Evolutionary conservation across 2,797 vertebrate species (phyloP).

Genomic region (Chromis chromis): DNA sequence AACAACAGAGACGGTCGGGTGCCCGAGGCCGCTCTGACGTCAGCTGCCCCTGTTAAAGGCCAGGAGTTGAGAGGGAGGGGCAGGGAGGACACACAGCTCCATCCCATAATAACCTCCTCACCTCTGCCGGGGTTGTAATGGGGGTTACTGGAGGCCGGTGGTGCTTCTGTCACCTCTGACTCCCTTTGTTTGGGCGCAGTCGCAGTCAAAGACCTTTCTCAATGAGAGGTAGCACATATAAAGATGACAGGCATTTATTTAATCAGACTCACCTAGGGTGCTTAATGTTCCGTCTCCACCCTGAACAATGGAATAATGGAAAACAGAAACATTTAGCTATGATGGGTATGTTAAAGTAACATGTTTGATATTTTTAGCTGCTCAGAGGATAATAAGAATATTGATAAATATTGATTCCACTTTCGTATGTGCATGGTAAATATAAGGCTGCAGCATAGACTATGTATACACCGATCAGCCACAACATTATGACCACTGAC

Average conservation of each 20-base stretch:
- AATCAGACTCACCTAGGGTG: background rate
- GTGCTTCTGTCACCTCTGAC: conserved; percentile 11
- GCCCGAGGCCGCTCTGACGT: conserved; percentile 52
- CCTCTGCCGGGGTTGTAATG: conserved; percentile 30
- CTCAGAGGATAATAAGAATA: too few species aligned
- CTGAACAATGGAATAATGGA: too few species aligned
- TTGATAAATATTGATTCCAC: too few species aligned
- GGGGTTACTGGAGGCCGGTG: conserved; percentile 4
- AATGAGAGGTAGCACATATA: background rate
- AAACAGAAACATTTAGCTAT: too few species aligned
- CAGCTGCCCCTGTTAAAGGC: conserved; percentile 58
- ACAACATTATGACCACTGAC: too few species aligned
- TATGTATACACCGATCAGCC: too few species aligned
- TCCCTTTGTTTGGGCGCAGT: background rate
- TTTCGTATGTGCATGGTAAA: too few species aligned
- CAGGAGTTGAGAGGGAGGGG: conserved; percentile 49
- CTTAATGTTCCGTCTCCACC: background rate
- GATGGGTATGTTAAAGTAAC: too few species aligned
- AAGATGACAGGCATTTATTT: background rate
- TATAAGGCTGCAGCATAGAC: too few species aligned
- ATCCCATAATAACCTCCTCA: conserved; percentile 44
- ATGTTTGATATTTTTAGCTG: too few species aligned
- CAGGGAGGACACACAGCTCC: conserved; percentile 31
- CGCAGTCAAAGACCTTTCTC: background rate
- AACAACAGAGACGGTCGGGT: conserved; percentile 63